Evolutionary conservation across 2,113 vertebrate species (phyloP).

Genomic region (Conger conger): DNA sequence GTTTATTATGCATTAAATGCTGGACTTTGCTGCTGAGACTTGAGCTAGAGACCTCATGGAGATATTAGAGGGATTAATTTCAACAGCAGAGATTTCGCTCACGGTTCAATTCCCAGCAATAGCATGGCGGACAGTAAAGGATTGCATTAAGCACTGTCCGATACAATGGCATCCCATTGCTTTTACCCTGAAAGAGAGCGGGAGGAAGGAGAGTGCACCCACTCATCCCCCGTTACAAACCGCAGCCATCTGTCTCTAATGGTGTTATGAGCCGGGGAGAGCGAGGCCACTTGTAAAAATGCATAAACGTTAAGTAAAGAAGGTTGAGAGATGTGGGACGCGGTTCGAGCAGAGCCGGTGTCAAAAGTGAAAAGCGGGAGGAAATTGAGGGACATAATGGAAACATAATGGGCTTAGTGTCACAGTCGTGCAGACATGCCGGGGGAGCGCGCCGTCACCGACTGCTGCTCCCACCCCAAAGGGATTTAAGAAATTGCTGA

Average conservation of each 20-base stretch:
- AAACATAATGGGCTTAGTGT: constrained; percentile 77
- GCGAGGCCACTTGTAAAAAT: constrained; percentile 46
- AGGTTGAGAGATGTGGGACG: constrained; percentile 40
- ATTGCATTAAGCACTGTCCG: constrained; percentile 54
- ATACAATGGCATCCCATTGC: constrained; percentile 49
- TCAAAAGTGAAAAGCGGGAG: constrained; percentile 69
- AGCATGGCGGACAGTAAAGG: constrained; percentile 2
- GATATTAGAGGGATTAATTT: constrained; percentile 45
- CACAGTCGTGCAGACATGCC: constrained; percentile 65
- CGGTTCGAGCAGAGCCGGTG: constrained; percentile 61
- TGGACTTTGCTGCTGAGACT: constrained; percentile 17
- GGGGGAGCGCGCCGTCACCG: constrained; percentile 58
- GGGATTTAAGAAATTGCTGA: constrained; percentile 56
- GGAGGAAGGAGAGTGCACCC: constrained; percentile 19
- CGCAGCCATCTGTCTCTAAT: constrained; percentile 53
- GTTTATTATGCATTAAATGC: constrained; percentile 40
- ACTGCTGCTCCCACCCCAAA: constrained; percentile 54
- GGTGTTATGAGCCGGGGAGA: constrained; percentile 44
- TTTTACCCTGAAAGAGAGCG: constrained; percentile 44
- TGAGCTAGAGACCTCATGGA: background rate
- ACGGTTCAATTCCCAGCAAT: constrained; percentile 43
- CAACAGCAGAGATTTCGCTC: constrained; percentile 52
- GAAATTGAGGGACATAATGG: constrained; percentile 74
- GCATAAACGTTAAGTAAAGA: constrained; percentile 50
- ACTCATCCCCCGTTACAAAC: constrained; percentile 37